Percentiles rank a stretch among this genome's conserved stretches.
Conservation (phyloP, 2,888 invertebrate species). For the Napeogenes inachia region DNA sequence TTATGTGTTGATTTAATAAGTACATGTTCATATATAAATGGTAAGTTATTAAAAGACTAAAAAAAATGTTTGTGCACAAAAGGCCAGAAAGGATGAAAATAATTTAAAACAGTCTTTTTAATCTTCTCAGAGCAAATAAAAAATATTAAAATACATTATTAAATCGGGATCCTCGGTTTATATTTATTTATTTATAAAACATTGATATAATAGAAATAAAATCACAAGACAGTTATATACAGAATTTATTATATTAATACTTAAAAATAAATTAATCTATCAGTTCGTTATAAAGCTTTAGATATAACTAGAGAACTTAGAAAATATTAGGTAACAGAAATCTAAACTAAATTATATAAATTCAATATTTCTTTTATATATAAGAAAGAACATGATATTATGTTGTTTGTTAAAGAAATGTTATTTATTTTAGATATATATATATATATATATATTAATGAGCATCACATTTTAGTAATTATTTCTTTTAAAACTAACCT, state of each 20-base stretch:
- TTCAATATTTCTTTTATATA: no score
- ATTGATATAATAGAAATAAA: slow-evolving; percentile 27
- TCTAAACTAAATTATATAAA: background rate
- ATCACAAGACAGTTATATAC: slow-evolving; percentile 24
- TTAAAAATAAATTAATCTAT: slow-evolving; percentile 69
- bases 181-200: slow-evolving; percentile 1
- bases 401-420: background rate
- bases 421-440: slow-evolving; percentile 29
- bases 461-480: slow-evolving; percentile 59
- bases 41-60: no score
- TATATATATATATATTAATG: slow-evolving; percentile 42
- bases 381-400: no score
- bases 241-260: slow-evolving; percentile 49
- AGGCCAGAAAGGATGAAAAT: no score
- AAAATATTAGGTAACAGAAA: slow-evolving; percentile 37
- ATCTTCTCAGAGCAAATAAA: no score
- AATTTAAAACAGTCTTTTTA: no score
- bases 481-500: slow-evolving; percentile 25
- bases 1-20: no score
- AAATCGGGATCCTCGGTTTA: background rate
- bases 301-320: slow-evolving; percentile 31
- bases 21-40: no score
- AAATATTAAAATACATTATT: no score
- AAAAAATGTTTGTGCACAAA: no score
- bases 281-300: slow-evolving; percentile 65